These are phyloP conservation scores for Incurvaria masculella DNA, from an alignment of 2,888 invertebrate genomes.

Conservation along the genomic window DNA sequence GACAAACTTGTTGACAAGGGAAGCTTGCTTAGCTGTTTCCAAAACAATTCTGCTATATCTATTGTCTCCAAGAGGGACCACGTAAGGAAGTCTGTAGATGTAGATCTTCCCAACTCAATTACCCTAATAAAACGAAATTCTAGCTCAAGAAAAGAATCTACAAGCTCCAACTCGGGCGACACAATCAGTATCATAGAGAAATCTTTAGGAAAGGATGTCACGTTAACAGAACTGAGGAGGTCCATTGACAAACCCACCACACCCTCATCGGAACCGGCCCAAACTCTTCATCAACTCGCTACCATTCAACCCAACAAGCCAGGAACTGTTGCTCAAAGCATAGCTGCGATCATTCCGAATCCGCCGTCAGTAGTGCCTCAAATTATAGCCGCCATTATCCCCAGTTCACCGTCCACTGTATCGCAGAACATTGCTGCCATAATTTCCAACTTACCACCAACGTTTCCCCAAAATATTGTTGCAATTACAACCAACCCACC, in stretches of 20 bases:
- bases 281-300: slow-evolving; percentile 37
- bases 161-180: slow-evolving; percentile 42
- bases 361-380: no score
- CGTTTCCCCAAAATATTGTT: no score
- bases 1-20: slow-evolving; percentile 45
- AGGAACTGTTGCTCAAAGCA: slow-evolving; percentile 19
- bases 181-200: slow-evolving; percentile 52
- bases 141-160: slow-evolving; percentile 46
- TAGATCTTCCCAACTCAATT: slow-evolving; percentile 48
- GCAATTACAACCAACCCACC: no score
- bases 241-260: slow-evolving; percentile 38
- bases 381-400: no score
- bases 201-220: slow-evolving; percentile 48
- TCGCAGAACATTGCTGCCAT: no score
- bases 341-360: slow-evolving; percentile 17
- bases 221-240: slow-evolving; percentile 48
- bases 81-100: slow-evolving; percentile 42
- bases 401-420: no score
- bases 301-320: slow-evolving; percentile 35
- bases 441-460: no score
- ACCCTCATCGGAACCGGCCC: slow-evolving; percentile 24
- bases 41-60: slow-evolving; percentile 52
- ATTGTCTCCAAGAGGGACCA: slow-evolving; percentile 46
- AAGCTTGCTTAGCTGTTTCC: slow-evolving; percentile 49
- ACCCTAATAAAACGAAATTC: slow-evolving; percentile 50